phyloP scores from a whole-genome alignment of 2,888 invertebrate genomes.

The Lydus trimaculatus region DNA sequence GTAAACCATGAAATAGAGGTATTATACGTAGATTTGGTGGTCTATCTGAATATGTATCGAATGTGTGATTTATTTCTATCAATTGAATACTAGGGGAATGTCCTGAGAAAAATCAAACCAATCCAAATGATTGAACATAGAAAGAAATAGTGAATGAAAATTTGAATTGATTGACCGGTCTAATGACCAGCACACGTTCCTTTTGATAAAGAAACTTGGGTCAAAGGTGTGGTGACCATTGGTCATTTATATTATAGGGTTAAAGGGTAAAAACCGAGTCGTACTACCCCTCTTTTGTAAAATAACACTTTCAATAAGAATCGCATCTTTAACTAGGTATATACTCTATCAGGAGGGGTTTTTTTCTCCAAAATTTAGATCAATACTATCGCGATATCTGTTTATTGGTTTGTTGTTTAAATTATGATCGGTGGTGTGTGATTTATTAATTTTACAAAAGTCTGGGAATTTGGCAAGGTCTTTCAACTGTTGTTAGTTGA shows the following conservation, averaged over 20 bases:
- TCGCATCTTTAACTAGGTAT: background rate
- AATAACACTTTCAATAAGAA: background rate
- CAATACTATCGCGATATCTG: background rate
- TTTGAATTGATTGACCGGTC: background rate
- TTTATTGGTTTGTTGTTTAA: background rate
- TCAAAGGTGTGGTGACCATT: constrained; percentile 32
- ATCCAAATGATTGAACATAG: background rate
- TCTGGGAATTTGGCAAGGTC: constrained; percentile 6
- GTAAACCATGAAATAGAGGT: constrained; percentile 42
- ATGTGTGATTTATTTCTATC: constrained; percentile 43
- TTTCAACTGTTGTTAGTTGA: constrained; percentile 4
- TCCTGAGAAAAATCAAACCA: background rate
- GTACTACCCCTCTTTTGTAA: background rate
- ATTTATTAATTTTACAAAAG: constrained; percentile 6
- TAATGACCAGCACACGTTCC: constrained; percentile 20
- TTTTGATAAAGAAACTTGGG: constrained; percentile 22
- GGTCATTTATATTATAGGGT: constrained; percentile 23
- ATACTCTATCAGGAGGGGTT: background rate
- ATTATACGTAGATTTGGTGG: constrained; percentile 45
- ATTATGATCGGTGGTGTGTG: background rate
- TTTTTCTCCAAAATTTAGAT: background rate
- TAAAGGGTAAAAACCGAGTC: background rate
- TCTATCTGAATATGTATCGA: constrained; percentile 31
- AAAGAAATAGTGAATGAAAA: background rate
- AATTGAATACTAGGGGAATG: background rate